phyloP scores from a whole-genome alignment of 2,797 vertebrate species.

The Knipowitschia caucasica region DNA sequence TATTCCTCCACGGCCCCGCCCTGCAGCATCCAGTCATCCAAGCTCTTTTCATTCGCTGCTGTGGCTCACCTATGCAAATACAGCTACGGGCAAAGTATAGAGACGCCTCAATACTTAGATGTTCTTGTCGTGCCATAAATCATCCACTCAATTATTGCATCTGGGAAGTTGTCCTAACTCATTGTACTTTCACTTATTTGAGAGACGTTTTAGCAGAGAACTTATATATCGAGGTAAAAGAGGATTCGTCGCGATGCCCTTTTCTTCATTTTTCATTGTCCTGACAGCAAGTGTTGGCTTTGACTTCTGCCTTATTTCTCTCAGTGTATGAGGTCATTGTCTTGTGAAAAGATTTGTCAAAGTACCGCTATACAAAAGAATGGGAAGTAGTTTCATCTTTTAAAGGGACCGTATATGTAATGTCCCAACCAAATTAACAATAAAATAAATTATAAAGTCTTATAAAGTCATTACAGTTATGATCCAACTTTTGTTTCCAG shows the following conservation, averaged over 20 bases:
- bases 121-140: slow-evolving; percentile 23
- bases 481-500: too few species aligned
- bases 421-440: too few species aligned
- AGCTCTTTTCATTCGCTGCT: slow-evolving; percentile 26
- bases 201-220: not conserved
- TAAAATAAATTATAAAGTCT: too few species aligned
- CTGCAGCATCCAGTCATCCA: slow-evolving; percentile 17
- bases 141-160: slow-evolving; percentile 4
- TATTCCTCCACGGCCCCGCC: slow-evolving; percentile 43
- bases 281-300: not conserved
- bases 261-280: slow-evolving; percentile 2
- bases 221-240: slow-evolving; percentile 3
- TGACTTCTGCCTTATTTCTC: slow-evolving; percentile 2
- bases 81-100: slow-evolving; percentile 1
- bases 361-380: not conserved
- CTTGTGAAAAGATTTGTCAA: not conserved
- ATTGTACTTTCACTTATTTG: slow-evolving; percentile 6
- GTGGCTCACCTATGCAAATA: slow-evolving; percentile 31
- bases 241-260: not conserved
- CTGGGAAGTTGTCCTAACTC: not conserved
- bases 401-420: too few species aligned
- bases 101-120: slow-evolving; percentile 15
- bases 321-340: slow-evolving; percentile 1
- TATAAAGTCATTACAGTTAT: too few species aligned
- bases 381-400: not conserved